Evolutionary conservation across 2,888 invertebrate species (phyloP), one percentile per base, ranked within the genome.

Genomic region (Thereva nobilitata): DNA sequence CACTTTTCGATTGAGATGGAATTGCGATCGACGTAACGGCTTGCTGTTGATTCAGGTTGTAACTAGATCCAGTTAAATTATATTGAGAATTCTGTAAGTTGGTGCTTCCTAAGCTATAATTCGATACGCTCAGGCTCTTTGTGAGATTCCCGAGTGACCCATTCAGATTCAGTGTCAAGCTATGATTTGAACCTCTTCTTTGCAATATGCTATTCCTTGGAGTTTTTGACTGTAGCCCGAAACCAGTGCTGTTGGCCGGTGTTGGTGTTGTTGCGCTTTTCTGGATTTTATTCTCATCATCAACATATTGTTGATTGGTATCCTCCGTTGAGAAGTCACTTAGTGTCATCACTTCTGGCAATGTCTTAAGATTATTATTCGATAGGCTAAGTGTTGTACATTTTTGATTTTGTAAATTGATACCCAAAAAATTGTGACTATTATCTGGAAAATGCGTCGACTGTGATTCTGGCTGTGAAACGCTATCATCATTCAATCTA

Each of bases 321-420:
- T 52, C 9, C 3, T 34, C 35, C 34, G 45, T 49, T 4, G 52
- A 49, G 71, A 87, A 87, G 75, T 89, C 88, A 67, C 87, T 88
- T 5, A 89, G 82, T 0, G 89, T 87, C 71, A 88, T 85, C 0
- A 89, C 86, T 82, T 89, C 89, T 0, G 89, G 89, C 47, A 89
- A 75, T 0, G 89, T 89, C 78, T 89, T 89, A 49, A 89, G 79
- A 72, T 89, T 89, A 41, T 88, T 89, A 74, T 87, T 88, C 0
- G 89, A 89, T 5, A 88, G 86, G 73, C 87, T 87, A 44, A 85
- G 77, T 75, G 86, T 86, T 34, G 71, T 68, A 40, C 85, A 86
- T 68, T 86, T 86, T 74, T 87, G 87, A 70, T 84, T 85, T 63
- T 85, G 81, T 68, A 87, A 76, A 77, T 86, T 87, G 2, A 86